phyloP scores from a whole-genome alignment of 2,888 invertebrate genomes.

The Hyposoter dolosus region DNA sequence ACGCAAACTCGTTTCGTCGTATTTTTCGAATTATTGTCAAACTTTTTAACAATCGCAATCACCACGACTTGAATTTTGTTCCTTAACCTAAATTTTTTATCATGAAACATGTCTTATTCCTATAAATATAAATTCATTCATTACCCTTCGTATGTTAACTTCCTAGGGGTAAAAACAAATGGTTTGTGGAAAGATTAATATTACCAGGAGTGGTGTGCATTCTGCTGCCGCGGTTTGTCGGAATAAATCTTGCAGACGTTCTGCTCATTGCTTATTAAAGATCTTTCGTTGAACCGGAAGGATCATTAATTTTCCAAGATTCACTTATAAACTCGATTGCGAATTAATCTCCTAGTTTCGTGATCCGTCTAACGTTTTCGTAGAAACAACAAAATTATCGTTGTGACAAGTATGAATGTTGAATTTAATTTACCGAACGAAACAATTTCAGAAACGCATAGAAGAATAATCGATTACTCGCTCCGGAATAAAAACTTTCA shows the following conservation, averaged over 20 bases:
- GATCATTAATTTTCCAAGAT: slow-evolving; percentile 36
- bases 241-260: slow-evolving; percentile 34
- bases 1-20: background rate
- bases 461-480: background rate
- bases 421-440: background rate
- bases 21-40: background rate
- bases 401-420: slow-evolving; percentile 1
- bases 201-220: background rate
- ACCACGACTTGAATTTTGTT: background rate
- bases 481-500: background rate
- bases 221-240: slow-evolving; percentile 6
- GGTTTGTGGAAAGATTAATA: slow-evolving; percentile 13
- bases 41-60: background rate
- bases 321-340: slow-evolving; percentile 15
- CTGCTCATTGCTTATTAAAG: slow-evolving; percentile 20
- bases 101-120: background rate
- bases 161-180: background rate
- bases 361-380: background rate
- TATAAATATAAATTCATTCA: background rate
- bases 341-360: slow-evolving; percentile 20
- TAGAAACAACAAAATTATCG: background rate
- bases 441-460: background rate
- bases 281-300: background rate
- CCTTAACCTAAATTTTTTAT: background rate
- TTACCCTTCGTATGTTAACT: background rate